Evolutionary conservation across 2,797 vertebrate genomes (phyloP), one percentile per base, ranked within the genome.

Genomic region (Pseudotriccus pelzelni): DNA sequence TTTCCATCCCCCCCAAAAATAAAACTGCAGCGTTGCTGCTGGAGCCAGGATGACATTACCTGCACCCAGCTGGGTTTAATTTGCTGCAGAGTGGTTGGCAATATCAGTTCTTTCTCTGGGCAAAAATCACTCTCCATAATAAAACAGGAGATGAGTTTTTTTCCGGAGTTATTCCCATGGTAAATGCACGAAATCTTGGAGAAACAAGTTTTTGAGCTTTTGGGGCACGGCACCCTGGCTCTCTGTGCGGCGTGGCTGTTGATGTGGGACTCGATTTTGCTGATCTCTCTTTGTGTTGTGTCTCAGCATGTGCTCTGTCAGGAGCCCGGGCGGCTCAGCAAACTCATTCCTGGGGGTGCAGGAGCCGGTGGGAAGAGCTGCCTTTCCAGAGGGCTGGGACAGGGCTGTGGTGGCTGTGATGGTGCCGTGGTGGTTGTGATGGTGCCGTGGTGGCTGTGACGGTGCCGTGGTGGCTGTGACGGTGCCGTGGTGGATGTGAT

Each of bases 201-300:
- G 44, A 44, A 77, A 19, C 0, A 5, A 68, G 17, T 7, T 34
- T 34, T 20, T 34, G 69, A 34, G 56, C 64, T 9, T 3, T 34
- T 18, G n/a, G 55, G 27, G 12, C 28, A 5, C 39, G 30, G 27
- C 52, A 12, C 19, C 36, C 23, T 23, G 64, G 30, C 56, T 73
- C 34, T 47, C 47, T 21, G 66, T 19, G n/a, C 32, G 20, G 70
- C 1, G 7, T 3, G 32, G 21, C 85, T 11, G 0, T 27, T 16
- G 25, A 1, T 46, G 64, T 37, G 84, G 91, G 50, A 19, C 23
- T 63, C 8, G 1, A 0, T 17, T 37, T 49, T 64, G 67, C 49
- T 68, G 1, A 2, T 14, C 0, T 0, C 13, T 1, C 0, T n/a
- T 14, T 18, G 30, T 3, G 70, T 1, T 9, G 30, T 44, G 39